phyloP scores from a whole-genome alignment of 2,888 invertebrate species.

The Macrosiphum euphorbiae region DNA sequence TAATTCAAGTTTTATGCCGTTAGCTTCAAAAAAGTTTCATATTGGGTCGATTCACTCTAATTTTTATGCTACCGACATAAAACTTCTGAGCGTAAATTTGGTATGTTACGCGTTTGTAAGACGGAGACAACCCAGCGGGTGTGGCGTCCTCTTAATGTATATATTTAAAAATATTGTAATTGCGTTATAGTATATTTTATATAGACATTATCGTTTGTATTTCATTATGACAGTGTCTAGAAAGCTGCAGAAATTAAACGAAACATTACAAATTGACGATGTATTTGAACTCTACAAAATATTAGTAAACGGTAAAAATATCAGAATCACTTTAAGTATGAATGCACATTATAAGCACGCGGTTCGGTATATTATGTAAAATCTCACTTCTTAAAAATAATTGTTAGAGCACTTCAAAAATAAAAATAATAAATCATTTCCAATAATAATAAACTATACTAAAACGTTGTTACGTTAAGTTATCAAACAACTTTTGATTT shows the following conservation, averaged over 20 bases:
- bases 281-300: slow-evolving; percentile 27
- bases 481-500: neutral
- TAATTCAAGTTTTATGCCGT: too few species aligned
- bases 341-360: neutral
- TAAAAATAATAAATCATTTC: neutral
- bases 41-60: too few species aligned
- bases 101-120: too few species aligned
- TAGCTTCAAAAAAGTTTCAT: too few species aligned
- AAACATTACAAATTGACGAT: slow-evolving; percentile 45
- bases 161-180: neutral
- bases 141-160: too few species aligned
- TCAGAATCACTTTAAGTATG: neutral
- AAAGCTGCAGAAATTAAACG: slow-evolving; percentile 53
- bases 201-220: slow-evolving; percentile 18
- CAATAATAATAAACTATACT: neutral
- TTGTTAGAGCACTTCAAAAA: neutral
- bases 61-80: too few species aligned
- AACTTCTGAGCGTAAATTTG: too few species aligned
- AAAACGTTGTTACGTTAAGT: neutral
- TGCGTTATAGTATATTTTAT: neutral
- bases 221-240: slow-evolving; percentile 19
- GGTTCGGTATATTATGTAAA: neutral
- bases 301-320: slow-evolving; percentile 42
- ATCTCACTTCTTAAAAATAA: neutral
- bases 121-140: too few species aligned